Evolutionary conservation across 2,888 invertebrate species (phyloP).

Genomic region (Apotomis capreana): DNA sequence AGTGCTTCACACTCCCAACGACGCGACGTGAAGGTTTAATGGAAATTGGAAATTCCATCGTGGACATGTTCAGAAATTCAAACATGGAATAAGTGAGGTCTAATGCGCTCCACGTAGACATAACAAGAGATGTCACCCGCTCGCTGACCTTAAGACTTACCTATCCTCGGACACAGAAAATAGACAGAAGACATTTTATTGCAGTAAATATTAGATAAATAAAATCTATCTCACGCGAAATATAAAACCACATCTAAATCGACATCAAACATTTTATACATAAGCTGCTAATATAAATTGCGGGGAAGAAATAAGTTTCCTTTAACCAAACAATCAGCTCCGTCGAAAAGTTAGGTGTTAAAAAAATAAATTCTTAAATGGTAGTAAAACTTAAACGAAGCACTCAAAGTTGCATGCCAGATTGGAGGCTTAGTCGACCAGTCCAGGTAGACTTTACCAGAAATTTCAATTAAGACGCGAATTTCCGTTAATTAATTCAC

Average conservation of each 20-base stretch:
- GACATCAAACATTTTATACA: too few relatives aligned
- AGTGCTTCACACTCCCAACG: not conserved
- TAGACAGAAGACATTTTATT: too few relatives aligned
- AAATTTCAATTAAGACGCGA: slow-evolving; percentile 71
- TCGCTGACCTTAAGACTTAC: not conserved
- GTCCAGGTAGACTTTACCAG: slow-evolving; percentile 51
- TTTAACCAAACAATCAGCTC: too few relatives aligned
- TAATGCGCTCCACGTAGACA: not conserved
- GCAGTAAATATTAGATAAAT: too few relatives aligned
- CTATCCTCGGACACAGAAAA: not conserved
- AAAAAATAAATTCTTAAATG: not conserved
- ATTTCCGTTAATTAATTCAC: slow-evolving; percentile 66
- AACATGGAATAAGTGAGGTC: slow-evolving; percentile 5
- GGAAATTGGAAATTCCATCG: slow-evolving; percentile 28
- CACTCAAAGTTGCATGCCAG: slow-evolving; percentile 2
- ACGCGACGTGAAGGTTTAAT: slow-evolving; percentile 16
- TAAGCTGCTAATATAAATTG: too few relatives aligned
- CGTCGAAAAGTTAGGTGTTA: not conserved
- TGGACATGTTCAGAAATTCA: slow-evolving; percentile 26
- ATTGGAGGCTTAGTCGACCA: not conserved
- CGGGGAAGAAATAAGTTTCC: too few relatives aligned
- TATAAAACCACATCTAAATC: too few relatives aligned
- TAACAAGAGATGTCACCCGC: slow-evolving; percentile 1
- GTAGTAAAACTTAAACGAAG: not conserved
- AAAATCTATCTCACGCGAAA: too few relatives aligned